Conservation (phyloP, 2,888 invertebrate genomes). For the Tuta absoluta region DNA sequence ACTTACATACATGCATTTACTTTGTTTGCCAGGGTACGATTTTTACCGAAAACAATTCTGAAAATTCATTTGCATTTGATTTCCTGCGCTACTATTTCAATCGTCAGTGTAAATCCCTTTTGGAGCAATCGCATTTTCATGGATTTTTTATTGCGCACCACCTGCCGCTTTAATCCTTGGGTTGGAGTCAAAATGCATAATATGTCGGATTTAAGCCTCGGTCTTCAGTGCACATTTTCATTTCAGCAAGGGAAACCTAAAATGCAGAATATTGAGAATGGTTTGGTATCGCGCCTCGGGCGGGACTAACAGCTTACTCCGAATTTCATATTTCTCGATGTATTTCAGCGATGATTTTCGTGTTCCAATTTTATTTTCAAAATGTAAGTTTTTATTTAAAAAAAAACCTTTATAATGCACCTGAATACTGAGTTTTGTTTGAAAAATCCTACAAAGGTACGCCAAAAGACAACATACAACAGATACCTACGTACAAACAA, state of each 20-base stretch:
- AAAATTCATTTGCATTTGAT: conserved; percentile 36
- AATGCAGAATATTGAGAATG: conserved; percentile 22
- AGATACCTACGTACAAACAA: no score
- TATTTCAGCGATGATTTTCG: conserved; percentile 19
- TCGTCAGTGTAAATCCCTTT: conserved; percentile 38
- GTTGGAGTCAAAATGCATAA: conserved; percentile 56
- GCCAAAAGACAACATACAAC: no score
- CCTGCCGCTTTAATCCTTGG: conserved; percentile 48
- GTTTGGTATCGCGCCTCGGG: conserved; percentile 17
- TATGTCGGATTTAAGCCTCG: conserved; percentile 46
- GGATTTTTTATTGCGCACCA: conserved; percentile 46
- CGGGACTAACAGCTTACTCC: background rate
- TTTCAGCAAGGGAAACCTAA: conserved; percentile 40
- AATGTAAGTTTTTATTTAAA: background rate
- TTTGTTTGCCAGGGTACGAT: no score
- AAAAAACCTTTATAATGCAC: background rate
- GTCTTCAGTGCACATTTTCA: conserved; percentile 39
- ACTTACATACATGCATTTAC: no score
- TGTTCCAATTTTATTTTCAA: background rate
- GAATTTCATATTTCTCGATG: conserved; percentile 31
- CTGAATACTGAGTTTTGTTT: no score
- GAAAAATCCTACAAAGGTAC: no score
- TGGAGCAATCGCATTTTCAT: conserved; percentile 41
- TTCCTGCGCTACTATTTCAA: conserved; percentile 37
- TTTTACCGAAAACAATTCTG: background rate